Evolutionary conservation across 1,140 invertebrate genomes (phyloP), one percentile per base, ranked within the genome.

Genomic region (Venturia canescens): DNA sequence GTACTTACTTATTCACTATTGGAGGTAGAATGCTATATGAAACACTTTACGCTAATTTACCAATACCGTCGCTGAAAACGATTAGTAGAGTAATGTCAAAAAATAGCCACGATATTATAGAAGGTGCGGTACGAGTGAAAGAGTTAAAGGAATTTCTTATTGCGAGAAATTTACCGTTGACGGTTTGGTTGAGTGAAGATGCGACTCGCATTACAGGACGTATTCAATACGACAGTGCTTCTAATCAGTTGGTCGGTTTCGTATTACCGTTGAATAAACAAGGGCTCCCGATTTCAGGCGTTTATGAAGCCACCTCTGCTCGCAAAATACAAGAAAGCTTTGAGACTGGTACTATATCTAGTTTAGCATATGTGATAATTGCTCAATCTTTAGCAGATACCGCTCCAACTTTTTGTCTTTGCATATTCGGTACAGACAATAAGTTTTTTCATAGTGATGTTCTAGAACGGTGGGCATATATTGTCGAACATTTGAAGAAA

Each of bases 231-330:
- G 84, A 86, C 53, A 18, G 67, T n/a, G 53, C 70, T 3, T 76
- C 74, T 2, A 85, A 86, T 78, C 81, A 84, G 78, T 53, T 86
- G 7, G 75, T 86, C 15, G 84, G 85, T 18, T 81, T 84, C 26
- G 80, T 86, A 16, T 79, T 84, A 70, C 78, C 81, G 18, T 79
- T 84, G 7, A 60, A 82, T 74, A 69, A 57, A 57, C 69, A 84
- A 34, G 78, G 81, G 23, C 77, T 81, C 50, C 83, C 83, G 16
- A 66, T 80, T 69, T 75, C 75, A 57, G 21, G 53, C 67, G 76
- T 60, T 63, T 86, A 79, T 71, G 31, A 34, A 29, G 83, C 72
- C 1, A 83, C 75, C 5, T 85, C 83, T 50, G 80, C 82, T 27
- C 15, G 76, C 53, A 57, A 57, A 29, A 83, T 85, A 44, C 7